phyloP scores from a whole-genome alignment of 2,888 invertebrate species.

The Troglohyphantes excavatus region DNA sequence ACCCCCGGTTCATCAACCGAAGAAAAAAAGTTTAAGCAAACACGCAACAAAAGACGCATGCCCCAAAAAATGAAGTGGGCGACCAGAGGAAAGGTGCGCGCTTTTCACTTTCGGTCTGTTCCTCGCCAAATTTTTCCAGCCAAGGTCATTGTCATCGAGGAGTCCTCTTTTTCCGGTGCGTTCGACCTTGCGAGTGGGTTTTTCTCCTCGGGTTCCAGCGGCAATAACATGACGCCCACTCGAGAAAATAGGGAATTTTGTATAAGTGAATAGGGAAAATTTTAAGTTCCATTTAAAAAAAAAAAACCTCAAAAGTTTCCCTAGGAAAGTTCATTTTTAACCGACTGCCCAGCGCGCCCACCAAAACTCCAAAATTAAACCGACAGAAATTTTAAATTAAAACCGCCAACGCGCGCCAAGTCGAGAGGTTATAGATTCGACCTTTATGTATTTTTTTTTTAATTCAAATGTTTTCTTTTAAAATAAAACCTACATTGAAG shows the following conservation, averaged over 20 bases:
- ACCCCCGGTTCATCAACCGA: slow-evolving; percentile 55
- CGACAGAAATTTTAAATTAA: too few relatives aligned
- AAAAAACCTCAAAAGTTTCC: too few relatives aligned
- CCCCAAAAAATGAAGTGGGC: slow-evolving; percentile 42
- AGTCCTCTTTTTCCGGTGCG: slow-evolving; percentile 34
- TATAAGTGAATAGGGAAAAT: neutral
- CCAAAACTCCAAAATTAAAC: too few relatives aligned
- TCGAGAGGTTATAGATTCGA: too few relatives aligned
- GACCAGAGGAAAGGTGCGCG: slow-evolving; percentile 4
- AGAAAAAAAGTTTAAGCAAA: slow-evolving; percentile 6
- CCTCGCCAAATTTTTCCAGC: slow-evolving; percentile 28
- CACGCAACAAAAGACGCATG: neutral
- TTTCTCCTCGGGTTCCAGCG: neutral
- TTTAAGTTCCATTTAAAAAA: too few relatives aligned
- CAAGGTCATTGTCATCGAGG: slow-evolving; percentile 76
- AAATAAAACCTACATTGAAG: too few relatives aligned
- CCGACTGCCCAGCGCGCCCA: too few relatives aligned
- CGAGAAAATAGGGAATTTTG: neutral
- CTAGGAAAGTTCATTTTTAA: too few relatives aligned
- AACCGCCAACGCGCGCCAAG: too few relatives aligned
- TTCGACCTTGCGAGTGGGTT: slow-evolving; percentile 60
- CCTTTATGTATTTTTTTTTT: too few relatives aligned
- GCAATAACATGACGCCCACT: slow-evolving; percentile 31
- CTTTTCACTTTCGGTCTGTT: slow-evolving; percentile 44
- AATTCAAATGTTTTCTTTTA: too few relatives aligned